Percentiles rank a stretch among this genome's conserved stretches.
Evolutionary conservation across 2,113 vertebrate genomes (phyloP).

Genomic region (Oreochromis spilurus): DNA sequence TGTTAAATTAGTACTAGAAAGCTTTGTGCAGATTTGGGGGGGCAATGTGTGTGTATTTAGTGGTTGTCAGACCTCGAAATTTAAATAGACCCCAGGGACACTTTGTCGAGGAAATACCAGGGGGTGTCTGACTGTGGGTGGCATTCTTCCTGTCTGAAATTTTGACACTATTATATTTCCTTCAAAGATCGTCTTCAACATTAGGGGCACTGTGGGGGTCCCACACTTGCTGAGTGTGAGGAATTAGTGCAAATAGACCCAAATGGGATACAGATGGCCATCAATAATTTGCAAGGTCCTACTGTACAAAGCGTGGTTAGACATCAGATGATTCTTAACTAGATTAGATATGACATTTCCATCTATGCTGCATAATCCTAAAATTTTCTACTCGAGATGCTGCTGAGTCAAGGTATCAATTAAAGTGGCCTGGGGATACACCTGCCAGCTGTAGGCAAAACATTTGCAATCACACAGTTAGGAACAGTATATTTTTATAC

Average conservation of each 20-base stretch:
- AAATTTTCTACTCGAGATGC: background rate
- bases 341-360: slow-evolving; percentile 9
- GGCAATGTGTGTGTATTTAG: background rate
- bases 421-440: background rate
- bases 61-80: slow-evolving; percentile 3
- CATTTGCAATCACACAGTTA: background rate
- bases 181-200: background rate
- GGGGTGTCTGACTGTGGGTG: background rate
- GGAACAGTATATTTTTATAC: background rate
- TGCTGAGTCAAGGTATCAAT: background rate
- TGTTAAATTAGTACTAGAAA: background rate
- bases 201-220: slow-evolving; percentile 3
- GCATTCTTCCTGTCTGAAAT: background rate
- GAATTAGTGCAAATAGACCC: slow-evolving; percentile 20
- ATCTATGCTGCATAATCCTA: background rate
- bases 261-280: slow-evolving; percentile 47
- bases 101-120: slow-evolving; percentile 9
- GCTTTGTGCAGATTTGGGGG: background rate
- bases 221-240: background rate
- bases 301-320: background rate
- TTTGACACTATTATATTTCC: background rate
- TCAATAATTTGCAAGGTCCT: slow-evolving; percentile 24
- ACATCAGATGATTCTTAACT: slow-evolving; percentile 9
- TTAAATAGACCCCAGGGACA: slow-evolving; percentile 16
- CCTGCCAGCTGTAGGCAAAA: background rate